phyloP scores from a whole-genome alignment of 2,797 vertebrate genomes.

The Silurus aristotelis region DNA sequence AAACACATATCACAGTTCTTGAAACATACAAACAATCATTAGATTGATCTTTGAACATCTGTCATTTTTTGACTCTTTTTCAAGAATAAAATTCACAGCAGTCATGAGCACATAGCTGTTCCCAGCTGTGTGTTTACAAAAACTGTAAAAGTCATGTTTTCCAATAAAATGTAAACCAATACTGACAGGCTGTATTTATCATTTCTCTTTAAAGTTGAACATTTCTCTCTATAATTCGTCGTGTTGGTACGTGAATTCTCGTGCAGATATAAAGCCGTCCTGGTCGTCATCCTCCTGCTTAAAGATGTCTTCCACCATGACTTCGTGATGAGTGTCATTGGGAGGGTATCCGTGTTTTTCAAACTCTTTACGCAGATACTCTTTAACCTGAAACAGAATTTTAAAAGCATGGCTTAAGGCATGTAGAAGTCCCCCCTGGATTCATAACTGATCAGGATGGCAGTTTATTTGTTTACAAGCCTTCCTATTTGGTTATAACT shows the following conservation, averaged over 20 bases:
- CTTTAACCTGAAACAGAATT: slow-evolving; percentile 81
- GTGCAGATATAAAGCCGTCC: slow-evolving; percentile 93
- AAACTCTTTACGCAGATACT: slow-evolving; percentile 92
- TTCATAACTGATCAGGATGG: background rate
- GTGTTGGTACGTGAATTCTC: slow-evolving; percentile 95
- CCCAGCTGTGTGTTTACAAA: background rate
- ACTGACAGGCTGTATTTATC: background rate
- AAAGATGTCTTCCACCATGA: slow-evolving; percentile 91
- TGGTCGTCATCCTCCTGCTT: slow-evolving; percentile 91
- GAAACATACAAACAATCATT: background rate
- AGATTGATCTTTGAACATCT: background rate
- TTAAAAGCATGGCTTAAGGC: background rate
- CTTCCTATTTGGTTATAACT: slow-evolving; percentile 23
- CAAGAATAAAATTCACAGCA: slow-evolving; percentile 10
- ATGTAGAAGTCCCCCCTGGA: background rate
- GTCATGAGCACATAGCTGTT: background rate
- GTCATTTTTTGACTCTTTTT: background rate
- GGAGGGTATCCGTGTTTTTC: slow-evolving; percentile 86
- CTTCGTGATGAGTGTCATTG: slow-evolving; percentile 91
- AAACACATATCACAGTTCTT: slow-evolving; percentile 13
- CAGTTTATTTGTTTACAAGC: background rate
- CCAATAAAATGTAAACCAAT: background rate
- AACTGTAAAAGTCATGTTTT: too few species aligned
- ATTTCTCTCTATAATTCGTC: slow-evolving; percentile 83
- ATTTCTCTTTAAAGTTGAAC: slow-evolving; percentile 2